Conservation (phyloP, 2,113 vertebrate genomes). For the Etheostoma spectabile region DNA sequence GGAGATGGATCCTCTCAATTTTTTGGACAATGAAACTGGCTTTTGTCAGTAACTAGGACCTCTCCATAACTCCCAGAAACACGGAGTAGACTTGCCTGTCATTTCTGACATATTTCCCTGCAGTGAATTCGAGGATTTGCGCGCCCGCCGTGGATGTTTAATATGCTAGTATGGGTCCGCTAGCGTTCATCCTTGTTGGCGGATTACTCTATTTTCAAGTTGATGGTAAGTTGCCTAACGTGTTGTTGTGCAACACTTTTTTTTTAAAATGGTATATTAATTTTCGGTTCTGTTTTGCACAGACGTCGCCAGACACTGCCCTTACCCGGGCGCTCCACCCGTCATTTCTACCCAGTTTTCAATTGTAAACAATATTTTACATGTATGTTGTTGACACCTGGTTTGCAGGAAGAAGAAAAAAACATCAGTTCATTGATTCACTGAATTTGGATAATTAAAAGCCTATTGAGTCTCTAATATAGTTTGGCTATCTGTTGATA, state of each 20-base stretch:
- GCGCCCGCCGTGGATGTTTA: conserved; percentile 89
- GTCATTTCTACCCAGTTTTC: neutral
- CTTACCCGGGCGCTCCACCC: neutral
- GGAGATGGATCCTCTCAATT: conserved; percentile 81
- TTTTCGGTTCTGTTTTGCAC: neutral
- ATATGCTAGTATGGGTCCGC: conserved; percentile 96
- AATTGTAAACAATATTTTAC: neutral
- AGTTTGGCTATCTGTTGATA: neutral
- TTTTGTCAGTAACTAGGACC: conserved; percentile 77
- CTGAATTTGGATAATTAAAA: neutral
- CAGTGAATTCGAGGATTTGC: conserved; percentile 84
- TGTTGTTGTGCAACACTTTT: conserved; percentile 28
- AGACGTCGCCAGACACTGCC: neutral
- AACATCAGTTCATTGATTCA: neutral
- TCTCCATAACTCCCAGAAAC: conserved; percentile 38
- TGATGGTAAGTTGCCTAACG: conserved; percentile 89
- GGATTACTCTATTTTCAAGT: conserved; percentile 93
- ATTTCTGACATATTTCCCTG: conserved; percentile 58
- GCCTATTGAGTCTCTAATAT: neutral
- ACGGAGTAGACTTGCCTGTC: conserved; percentile 59
- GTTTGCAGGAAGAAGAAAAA: neutral
- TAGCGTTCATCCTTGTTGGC: conserved; percentile 91
- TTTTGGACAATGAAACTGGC: conserved; percentile 80
- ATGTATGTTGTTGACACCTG: neutral
- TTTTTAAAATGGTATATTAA: neutral